Conservation (phyloP, 2,888 invertebrate genomes). For the Latheticus oryzae region DNA sequence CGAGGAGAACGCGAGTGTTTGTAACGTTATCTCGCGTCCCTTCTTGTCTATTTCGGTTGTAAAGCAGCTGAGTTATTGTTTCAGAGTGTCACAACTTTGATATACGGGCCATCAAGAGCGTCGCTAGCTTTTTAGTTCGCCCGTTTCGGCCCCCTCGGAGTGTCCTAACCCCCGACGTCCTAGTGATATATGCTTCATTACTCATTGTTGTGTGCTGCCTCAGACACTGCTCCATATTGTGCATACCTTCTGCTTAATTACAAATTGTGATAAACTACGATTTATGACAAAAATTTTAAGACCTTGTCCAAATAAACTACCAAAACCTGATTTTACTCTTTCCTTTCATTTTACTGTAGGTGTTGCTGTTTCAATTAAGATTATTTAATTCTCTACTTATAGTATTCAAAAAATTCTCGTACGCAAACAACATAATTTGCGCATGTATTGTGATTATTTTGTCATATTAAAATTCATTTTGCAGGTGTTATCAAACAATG, state of each 20-base stretch:
- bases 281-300: too few species aligned
- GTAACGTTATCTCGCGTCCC: slow-evolving; percentile 53
- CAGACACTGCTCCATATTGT: slow-evolving; percentile 37
- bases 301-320: too few species aligned
- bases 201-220: slow-evolving; percentile 55
- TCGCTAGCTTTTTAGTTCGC: slow-evolving; percentile 58
- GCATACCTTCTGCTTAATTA: slow-evolving; percentile 37
- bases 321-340: too few species aligned
- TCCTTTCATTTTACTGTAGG: too few species aligned
- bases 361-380: too few species aligned
- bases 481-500: slow-evolving; percentile 43
- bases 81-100: slow-evolving; percentile 64
- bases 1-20: slow-evolving; percentile 40
- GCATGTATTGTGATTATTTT: slow-evolving; percentile 1
- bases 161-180: slow-evolving; percentile 51
- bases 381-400: too few species aligned
- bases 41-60: slow-evolving; percentile 63
- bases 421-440: slow-evolving; percentile 18
- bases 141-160: slow-evolving; percentile 46
- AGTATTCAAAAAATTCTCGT: too few species aligned
- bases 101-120: slow-evolving; percentile 64
- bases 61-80: slow-evolving; percentile 65
- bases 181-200: slow-evolving; percentile 61
- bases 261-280: slow-evolving; percentile 22
- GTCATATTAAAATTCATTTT: slow-evolving; percentile 18